These are phyloP conservation scores for Cyclina sinensis DNA, from an alignment of 1,140 invertebrate genomes.

Conservation along the genomic window DNA sequence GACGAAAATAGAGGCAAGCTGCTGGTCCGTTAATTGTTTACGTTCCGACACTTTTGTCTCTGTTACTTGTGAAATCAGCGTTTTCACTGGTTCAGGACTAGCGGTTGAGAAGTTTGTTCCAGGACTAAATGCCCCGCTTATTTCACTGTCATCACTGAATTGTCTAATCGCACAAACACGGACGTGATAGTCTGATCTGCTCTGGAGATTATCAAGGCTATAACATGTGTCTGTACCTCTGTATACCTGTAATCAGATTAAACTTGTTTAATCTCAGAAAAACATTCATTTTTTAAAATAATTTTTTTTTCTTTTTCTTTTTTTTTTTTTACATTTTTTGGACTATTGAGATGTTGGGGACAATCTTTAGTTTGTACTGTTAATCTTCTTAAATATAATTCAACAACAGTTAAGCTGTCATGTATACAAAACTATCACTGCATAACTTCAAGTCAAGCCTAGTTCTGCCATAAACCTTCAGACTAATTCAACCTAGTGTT, in stretches of 20 bases:
- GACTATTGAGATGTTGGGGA: too few relatives aligned
- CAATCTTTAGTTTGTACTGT: too few relatives aligned
- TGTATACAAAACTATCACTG: too few relatives aligned
- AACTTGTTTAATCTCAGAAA: too few relatives aligned
- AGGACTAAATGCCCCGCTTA: constrained; percentile 90
- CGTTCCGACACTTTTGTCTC: constrained; percentile 81
- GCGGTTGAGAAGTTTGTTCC: constrained; percentile 88
- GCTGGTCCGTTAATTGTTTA: constrained; percentile 89
- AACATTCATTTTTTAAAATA: too few relatives aligned
- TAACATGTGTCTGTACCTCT: constrained; percentile 90
- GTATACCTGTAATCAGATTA: constrained; percentile 89
- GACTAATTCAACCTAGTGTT: too few relatives aligned
- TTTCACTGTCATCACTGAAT: constrained; percentile 86
- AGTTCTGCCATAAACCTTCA: too few relatives aligned
- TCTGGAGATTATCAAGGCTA: constrained; percentile 90
- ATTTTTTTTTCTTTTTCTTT: too few relatives aligned
- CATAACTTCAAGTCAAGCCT: too few relatives aligned
- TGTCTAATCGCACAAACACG: constrained; percentile 92
- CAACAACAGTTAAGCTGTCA: too few relatives aligned
- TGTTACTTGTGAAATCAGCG: constrained; percentile 42
- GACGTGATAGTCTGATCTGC: constrained; percentile 91
- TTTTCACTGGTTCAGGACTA: constrained; percentile 76
- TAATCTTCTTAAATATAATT: too few relatives aligned
- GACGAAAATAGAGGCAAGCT: constrained; percentile 90
- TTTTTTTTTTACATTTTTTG: too few relatives aligned